Base-by-base conservation (phyloP, 2,888 invertebrate genomes). In the Ormyrus pomaceus region DNA sequence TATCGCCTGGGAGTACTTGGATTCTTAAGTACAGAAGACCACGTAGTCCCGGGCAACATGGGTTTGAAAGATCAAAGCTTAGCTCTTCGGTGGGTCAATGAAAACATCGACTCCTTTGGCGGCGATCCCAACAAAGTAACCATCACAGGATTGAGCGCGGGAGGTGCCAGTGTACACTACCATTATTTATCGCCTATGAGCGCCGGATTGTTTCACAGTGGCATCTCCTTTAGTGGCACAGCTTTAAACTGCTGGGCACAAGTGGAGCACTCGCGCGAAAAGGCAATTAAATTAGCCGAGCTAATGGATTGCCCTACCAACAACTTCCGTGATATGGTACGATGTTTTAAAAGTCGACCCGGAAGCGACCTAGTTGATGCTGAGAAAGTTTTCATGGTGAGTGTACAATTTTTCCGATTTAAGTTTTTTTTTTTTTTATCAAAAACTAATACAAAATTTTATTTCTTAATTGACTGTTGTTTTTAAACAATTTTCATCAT, bases 61-160 rank as follows among this genome's bases (percentile, higher is more conserved):
- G 95, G 95, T 0, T 87, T 95, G 51, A 95, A 95, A 86, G 96
- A 96, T 91, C 95, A 95, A 91, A 91, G 92, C 13, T 91, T 94
- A 82, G 95, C 95, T 0, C 88, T 96, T 58, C 92, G 93, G 84
- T 96, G 95, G 95, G 90, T 95, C 0, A 93, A 93, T 75, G 89
- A 93, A 65, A 94, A 96, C 88, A 94, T 96, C 77, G 90, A 92
- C 83, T 91, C 92, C 87, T 96, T 96, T 84, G 95, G 95, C 3
- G 96, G 96, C 0, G 93, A 95, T 90, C 93, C 95, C 1, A 92
- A 93, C 61, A 93, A 93, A 74, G 92, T 96, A 45, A 94, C 95
- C 0, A 87, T 96, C 5, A 88, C 93, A 0, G 96, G 96, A 2
- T 92, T 93, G 86, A 95, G 95, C 1, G 94, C 96, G 0, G 96